A percentile compares a stretch with the other conserved stretches of the same genome.
Conservation (phyloP, 1,140 invertebrate species). For the Bombus vancouverensis region DNA sequence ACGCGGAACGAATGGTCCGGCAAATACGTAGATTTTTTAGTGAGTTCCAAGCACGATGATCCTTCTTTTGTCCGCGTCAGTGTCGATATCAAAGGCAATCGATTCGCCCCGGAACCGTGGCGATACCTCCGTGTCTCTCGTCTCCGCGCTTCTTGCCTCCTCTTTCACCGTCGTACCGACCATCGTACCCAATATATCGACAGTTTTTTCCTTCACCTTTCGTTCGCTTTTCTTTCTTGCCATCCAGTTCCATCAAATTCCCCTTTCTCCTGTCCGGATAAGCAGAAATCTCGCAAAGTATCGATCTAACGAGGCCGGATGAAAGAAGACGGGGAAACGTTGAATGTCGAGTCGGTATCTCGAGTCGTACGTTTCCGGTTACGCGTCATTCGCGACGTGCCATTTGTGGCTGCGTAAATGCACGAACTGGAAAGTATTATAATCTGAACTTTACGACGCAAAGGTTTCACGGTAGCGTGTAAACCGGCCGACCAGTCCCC, state of each 20-base stretch:
- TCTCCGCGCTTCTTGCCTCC: not conserved
- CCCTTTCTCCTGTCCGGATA: too few relatives aligned
- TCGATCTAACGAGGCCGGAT: not conserved
- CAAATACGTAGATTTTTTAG: slow-evolving; percentile 69
- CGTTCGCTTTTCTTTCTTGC: not conserved
- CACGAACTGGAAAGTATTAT: not conserved
- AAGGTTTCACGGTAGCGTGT: slow-evolving; percentile 36
- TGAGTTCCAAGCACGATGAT: not conserved
- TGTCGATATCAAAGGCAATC: slow-evolving; percentile 75
- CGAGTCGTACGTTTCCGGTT: not conserved
- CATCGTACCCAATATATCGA: not conserved
- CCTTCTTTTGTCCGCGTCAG: slow-evolving; percentile 65
- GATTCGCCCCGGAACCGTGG: slow-evolving; percentile 67
- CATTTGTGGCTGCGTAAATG: not conserved
- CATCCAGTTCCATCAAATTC: not conserved
- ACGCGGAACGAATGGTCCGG: slow-evolving; percentile 72
- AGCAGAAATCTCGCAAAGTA: not conserved
- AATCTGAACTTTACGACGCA: slow-evolving; percentile 22
- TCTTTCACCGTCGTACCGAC: not conserved
- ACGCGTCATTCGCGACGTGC: not conserved
- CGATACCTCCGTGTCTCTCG: not conserved
- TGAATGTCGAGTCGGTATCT: not conserved
- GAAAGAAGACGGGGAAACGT: not conserved
- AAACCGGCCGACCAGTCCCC: not conserved
- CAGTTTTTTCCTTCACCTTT: not conserved